A percentile compares a stretch with the other conserved stretches of the same genome.
These are phyloP conservation scores for Hypothenemus hampei DNA, from an alignment of 1,140 invertebrate species.

Conservation along the genomic window DNA sequence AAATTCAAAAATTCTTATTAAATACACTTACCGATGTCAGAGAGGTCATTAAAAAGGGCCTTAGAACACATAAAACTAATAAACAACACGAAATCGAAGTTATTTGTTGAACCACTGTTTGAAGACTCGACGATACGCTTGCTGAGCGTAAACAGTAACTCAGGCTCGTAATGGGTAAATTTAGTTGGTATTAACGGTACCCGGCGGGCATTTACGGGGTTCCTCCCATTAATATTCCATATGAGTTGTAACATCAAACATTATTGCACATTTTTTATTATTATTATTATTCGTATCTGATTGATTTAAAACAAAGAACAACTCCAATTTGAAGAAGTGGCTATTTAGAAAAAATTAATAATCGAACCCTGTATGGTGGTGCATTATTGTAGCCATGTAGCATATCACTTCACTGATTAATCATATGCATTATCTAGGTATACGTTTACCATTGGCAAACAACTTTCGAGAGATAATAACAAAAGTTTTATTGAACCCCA, in stretches of 20 bases:
- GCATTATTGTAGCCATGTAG: neutral
- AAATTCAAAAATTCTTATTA: neutral
- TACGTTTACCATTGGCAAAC: slow-evolving; percentile 10
- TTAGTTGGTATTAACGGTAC: slow-evolving; percentile 21
- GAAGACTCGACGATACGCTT: slow-evolving; percentile 41
- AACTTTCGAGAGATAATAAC: neutral
- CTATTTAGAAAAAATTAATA: neutral
- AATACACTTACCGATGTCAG: slow-evolving; percentile 39
- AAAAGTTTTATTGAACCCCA: too few relatives aligned
- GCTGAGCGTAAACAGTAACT: slow-evolving; percentile 42
- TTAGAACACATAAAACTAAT: slow-evolving; percentile 38
- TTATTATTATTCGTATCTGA: too few relatives aligned
- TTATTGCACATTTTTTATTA: too few relatives aligned
- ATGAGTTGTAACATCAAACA: too few relatives aligned
- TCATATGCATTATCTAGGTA: neutral
- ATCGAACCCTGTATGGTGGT: neutral
- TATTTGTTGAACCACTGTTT: slow-evolving; percentile 39
- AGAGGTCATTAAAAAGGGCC: slow-evolving; percentile 39
- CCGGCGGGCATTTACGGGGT: slow-evolving; percentile 17
- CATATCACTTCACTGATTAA: slow-evolving; percentile 2
- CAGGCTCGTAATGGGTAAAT: slow-evolving; percentile 38
- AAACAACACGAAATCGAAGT: slow-evolving; percentile 31
- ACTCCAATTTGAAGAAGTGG: too few relatives aligned
- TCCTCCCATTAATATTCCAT: neutral
- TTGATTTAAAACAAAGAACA: too few relatives aligned